Percentiles rank a stretch among this genome's conserved stretches.
Evolutionary conservation across 2,113 vertebrate genomes (phyloP).

Genomic region (Sapajus apella): DNA sequence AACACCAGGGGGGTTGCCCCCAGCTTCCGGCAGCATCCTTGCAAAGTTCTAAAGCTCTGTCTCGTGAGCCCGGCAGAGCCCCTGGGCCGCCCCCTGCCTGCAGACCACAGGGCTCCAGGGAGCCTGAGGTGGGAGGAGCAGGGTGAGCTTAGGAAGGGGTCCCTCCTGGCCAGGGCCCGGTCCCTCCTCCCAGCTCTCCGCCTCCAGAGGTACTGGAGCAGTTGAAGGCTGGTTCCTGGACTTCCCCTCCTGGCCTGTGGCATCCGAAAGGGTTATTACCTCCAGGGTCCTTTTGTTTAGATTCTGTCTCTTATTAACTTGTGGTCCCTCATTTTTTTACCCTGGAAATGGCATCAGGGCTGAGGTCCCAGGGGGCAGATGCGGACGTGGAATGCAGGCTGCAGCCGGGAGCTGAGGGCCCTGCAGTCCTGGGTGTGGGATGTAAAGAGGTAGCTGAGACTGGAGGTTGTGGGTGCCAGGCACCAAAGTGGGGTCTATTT

Average conservation of each 20-base stretch:
- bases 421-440: background rate
- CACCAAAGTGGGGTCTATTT: background rate
- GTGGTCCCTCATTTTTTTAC: background rate
- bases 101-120: too few relatives aligned
- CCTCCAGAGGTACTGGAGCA: background rate
- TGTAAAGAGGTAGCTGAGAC: background rate
- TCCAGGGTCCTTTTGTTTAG: background rate
- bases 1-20: background rate
- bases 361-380: background rate
- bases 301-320: background rate
- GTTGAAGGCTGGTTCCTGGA: background rate
- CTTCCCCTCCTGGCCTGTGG: background rate
- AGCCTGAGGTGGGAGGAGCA: background rate
- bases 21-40: too few relatives aligned
- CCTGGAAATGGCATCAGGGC: background rate
- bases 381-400: background rate
- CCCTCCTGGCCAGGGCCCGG: background rate
- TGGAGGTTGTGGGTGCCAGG: background rate
- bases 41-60: background rate
- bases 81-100: background rate
- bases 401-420: background rate
- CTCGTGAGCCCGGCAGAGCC: background rate
- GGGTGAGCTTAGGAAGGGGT: background rate
- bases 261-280: fast-evolving
- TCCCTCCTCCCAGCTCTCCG: background rate